Evolutionary conservation across 2,888 invertebrate species (phyloP).

Genomic region (Quadroppia sp.): DNA sequence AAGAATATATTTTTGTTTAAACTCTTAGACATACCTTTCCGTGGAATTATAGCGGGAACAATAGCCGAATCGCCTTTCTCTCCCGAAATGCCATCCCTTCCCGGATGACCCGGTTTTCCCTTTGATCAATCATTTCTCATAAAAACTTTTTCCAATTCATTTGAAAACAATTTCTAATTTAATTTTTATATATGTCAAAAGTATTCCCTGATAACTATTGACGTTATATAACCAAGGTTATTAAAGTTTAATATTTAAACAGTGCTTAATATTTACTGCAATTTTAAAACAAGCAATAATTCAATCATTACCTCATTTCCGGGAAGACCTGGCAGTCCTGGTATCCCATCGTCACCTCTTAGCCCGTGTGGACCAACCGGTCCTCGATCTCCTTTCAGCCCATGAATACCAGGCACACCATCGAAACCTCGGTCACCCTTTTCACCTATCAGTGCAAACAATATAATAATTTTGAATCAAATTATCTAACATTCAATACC

Average conservation of each 20-base stretch:
- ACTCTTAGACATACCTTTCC: slow-evolving; percentile 42
- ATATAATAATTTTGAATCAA: neutral
- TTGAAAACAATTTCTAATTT: no score
- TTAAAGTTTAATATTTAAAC: no score
- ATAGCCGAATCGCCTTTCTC: slow-evolving; percentile 57
- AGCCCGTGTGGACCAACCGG: slow-evolving; percentile 40
- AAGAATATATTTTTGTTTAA: no score
- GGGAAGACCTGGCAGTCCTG: slow-evolving; percentile 42
- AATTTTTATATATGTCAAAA: no score
- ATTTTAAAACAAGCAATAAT: no score
- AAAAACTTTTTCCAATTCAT: no score
- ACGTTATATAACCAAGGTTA: no score
- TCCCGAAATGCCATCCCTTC: slow-evolving; percentile 54
- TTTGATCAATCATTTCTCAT: neutral
- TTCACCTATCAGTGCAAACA: slow-evolving; percentile 17
- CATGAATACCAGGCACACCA: slow-evolving; percentile 70
- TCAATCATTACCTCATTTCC: slow-evolving; percentile 42
- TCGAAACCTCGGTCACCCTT: slow-evolving; percentile 40
- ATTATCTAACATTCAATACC: neutral
- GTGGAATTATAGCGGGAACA: slow-evolving; percentile 46
- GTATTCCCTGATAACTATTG: no score
- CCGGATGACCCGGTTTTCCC: slow-evolving; percentile 55
- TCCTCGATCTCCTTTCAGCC: slow-evolving; percentile 53
- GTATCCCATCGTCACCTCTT: slow-evolving; percentile 47
- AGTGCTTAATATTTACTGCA: no score